A percentile compares a stretch with the other conserved stretches of the same genome.
phyloP scores from a whole-genome alignment of 2,888 invertebrate species.

The Cerastis leucographa region DNA sequence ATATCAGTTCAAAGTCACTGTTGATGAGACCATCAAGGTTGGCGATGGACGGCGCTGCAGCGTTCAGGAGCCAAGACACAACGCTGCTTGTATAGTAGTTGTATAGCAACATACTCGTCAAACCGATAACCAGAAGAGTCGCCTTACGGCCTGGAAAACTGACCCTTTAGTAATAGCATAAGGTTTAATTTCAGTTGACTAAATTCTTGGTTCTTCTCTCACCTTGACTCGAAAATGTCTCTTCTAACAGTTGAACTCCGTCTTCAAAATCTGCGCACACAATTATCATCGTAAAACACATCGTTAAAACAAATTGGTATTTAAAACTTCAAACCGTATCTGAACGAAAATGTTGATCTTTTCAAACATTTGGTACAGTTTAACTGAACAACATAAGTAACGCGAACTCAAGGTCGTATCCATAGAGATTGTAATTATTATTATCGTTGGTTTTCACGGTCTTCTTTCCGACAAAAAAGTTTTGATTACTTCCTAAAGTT shows the following conservation, averaged over 20 bases:
- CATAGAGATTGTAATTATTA: constrained; percentile 7
- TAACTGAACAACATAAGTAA: constrained; percentile 1
- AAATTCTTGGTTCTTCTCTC: constrained; percentile 23
- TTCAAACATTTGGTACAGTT: constrained; percentile 1
- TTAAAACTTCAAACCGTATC: constrained; percentile 18
- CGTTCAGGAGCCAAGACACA: constrained; percentile 90
- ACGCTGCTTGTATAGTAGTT: constrained; percentile 92
- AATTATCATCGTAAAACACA: constrained; percentile 24
- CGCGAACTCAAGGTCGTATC: constrained; percentile 5
- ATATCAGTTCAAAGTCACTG: constrained; percentile 87
- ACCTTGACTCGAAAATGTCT: constrained; percentile 82
- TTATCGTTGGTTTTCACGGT: not conserved
- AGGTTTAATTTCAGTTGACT: not conserved
- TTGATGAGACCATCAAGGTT: constrained; percentile 87
- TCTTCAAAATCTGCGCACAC: constrained; percentile 82
- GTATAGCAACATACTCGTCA: constrained; percentile 88
- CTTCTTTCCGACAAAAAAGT: constrained; percentile 3
- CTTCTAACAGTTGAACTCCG: constrained; percentile 75
- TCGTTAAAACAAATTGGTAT: constrained; percentile 18
- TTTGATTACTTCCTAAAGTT: constrained; percentile 10
- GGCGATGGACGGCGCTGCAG: constrained; percentile 84
- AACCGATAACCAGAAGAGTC: constrained; percentile 80
- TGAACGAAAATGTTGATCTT: constrained; percentile 17
- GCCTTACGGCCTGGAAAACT: constrained; percentile 77
- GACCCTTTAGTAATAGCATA: not conserved